Evolutionary conservation across 1,140 invertebrate genomes (phyloP).

Genomic region (Microplitis mediator): DNA sequence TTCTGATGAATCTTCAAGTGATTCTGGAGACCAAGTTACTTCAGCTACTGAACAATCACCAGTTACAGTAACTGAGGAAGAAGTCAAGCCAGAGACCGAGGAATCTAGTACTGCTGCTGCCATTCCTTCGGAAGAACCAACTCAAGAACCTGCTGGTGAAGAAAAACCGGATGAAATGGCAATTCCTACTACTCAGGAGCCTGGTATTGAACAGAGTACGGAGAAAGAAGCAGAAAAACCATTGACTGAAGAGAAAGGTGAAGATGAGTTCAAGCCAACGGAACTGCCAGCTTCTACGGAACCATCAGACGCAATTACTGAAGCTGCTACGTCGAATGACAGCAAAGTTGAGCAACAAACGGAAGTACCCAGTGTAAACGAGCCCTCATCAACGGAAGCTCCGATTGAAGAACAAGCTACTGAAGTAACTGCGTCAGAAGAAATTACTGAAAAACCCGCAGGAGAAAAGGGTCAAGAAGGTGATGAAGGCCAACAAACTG

Average conservation of each 20-base stretch:
- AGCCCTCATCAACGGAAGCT: too few species aligned
- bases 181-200: slow-evolving; percentile 20
- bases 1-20: not conserved
- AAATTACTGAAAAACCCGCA: not conserved
- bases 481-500: not conserved
- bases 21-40: not conserved
- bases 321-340: too few species aligned
- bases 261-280: slow-evolving; percentile 20
- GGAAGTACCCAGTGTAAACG: too few species aligned
- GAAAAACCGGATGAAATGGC: slow-evolving; percentile 11
- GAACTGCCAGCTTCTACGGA: not conserved
- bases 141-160: not conserved
- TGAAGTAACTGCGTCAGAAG: slow-evolving; percentile 9
- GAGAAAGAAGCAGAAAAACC: slow-evolving; percentile 27
- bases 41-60: not conserved
- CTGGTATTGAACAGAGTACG: not conserved
- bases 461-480: not conserved
- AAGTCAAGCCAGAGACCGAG: not conserved
- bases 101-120: slow-evolving; percentile 7
- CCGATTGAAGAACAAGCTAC: too few species aligned
- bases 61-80: not conserved
- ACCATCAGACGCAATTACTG: too few species aligned
- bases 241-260: slow-evolving; percentile 20
- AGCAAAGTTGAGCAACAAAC: too few species aligned
- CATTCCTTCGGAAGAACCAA: not conserved